phyloP scores from a whole-genome alignment of 2,797 vertebrate species.

The Leucoraja ocellata region DNA sequence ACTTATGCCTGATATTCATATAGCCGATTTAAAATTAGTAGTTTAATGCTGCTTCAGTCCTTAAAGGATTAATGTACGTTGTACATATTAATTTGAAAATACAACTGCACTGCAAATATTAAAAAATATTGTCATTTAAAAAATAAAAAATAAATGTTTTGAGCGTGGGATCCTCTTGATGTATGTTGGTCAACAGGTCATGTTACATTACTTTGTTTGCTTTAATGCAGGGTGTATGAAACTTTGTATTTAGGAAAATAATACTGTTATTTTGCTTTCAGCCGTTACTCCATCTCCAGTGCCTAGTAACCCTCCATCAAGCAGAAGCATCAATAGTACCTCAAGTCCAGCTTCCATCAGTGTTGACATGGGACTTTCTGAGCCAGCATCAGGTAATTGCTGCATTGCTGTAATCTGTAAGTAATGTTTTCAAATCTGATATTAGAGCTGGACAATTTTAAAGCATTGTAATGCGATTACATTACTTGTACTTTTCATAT shows the following conservation, averaged over 20 bases:
- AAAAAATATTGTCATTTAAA: neutral
- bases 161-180: neutral
- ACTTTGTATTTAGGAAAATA: neutral
- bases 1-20: neutral
- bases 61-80: conserved; percentile 32
- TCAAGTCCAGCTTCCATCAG: conserved; percentile 61
- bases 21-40: neutral
- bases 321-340: conserved; percentile 71
- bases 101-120: conserved; percentile 34
- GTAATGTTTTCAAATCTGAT: neutral
- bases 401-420: neutral
- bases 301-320: conserved; percentile 71
- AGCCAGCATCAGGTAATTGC: conserved; percentile 72
- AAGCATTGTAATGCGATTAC: neutral
- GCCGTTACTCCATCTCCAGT: conserved; percentile 70
- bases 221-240: neutral
- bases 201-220: neutral
- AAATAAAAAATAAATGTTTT: too few relatives aligned
- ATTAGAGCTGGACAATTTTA: neutral
- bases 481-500: neutral
- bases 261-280: conserved; percentile 37
- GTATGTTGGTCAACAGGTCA: neutral
- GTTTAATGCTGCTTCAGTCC: conserved; percentile 9
- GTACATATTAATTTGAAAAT: conserved; percentile 32
- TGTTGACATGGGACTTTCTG: conserved; percentile 64